Conservation (phyloP, 2,113 vertebrate species). For the Rhinolophus sinicus region DNA sequence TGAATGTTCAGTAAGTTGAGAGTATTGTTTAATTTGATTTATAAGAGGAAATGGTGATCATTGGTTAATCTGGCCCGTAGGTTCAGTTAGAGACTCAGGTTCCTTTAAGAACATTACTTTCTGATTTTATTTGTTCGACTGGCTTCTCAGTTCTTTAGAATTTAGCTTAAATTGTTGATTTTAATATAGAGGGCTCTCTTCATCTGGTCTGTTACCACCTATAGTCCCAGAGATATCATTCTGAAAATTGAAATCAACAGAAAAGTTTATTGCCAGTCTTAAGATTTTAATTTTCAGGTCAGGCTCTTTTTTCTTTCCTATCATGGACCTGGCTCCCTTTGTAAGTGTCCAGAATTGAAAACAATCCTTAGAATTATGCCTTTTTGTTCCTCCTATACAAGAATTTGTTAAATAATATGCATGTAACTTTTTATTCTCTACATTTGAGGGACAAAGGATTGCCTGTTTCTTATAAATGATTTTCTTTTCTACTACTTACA, state of each 20-base stretch:
- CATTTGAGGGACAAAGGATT: neutral
- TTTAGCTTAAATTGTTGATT: neutral
- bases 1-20: neutral
- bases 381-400: neutral
- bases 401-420: neutral
- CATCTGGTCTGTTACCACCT: neutral
- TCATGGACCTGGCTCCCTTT: neutral
- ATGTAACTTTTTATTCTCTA: neutral
- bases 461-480: neutral
- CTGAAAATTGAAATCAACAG: neutral
- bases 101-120: neutral
- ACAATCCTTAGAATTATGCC: neutral
- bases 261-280: neutral
- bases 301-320: neutral
- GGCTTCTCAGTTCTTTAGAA: neutral
- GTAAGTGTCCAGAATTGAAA: neutral
- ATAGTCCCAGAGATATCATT: neutral
- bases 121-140: neutral
- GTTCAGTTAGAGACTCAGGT: neutral
- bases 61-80: neutral
- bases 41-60: neutral
- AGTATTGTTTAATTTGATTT: neutral
- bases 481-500: neutral
- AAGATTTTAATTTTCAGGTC: constrained; percentile 1
- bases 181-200: neutral